Evolutionary conservation across 2,888 invertebrate genomes (phyloP), one percentile per base, ranked within the genome.

Genomic region (Orchesellides sinensis): DNA sequence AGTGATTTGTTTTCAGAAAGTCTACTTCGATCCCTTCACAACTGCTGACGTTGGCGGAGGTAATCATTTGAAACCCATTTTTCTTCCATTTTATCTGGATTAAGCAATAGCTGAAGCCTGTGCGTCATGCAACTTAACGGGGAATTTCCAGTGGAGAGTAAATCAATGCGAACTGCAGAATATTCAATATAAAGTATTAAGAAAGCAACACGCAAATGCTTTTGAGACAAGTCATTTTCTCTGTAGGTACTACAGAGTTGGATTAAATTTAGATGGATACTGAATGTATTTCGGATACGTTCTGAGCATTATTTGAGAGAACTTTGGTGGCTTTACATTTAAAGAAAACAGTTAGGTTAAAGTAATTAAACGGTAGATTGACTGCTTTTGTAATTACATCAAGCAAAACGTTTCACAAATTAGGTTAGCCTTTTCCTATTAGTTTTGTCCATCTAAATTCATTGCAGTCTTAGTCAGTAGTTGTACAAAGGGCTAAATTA

Each of bases 51-150:
- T 47, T 61, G 19, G 59, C 40, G 21, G 52, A 73, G 73, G 73
- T 73, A 73, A 63, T 63, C 63, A 73, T 63, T 73, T 29, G 63
- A 63, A 73, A 63, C 35, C 19, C 63, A 49, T 73, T 59, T 59
- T 61, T 29, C 32, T 29, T 35, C 32, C 29, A n/a, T 27, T 56
- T 56, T 27, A 12, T 27, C 27, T 12, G 12, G 10, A 12, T 25
- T 56, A 56, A 52, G n/a, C 21, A 21, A 52, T 52, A 49, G 5
- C n/a, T 52, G 21, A 52, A 52, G 17, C 17, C 40, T 35, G 21
- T 4, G 19, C 21, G 52, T 52, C 52, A 52, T 17, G n/a, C n/a
- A 40, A 40, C 40, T 14, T 14, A 40, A 40, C 4, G 10, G 40
- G 40, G n/a, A n/a, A 2, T 40, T 40, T 40, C n/a, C n/a, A n/a